Conservation (phyloP, 2,797 vertebrate genomes). For the Enteromius afrohamiltoni region DNA sequence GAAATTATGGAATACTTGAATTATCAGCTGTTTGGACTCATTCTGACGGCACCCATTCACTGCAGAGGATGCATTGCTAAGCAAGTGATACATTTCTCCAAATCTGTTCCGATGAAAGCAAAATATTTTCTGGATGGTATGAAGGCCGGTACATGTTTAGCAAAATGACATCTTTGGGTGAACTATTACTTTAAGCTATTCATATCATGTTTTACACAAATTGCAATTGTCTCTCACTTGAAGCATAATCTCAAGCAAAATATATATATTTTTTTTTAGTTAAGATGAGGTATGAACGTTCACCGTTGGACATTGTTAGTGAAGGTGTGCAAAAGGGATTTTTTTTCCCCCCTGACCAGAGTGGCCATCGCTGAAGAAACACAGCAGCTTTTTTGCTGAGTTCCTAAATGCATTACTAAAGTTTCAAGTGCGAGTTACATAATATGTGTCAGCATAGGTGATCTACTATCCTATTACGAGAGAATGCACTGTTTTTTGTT, state of each 20-base stretch:
- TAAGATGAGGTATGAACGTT: no score
- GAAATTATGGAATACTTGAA: no score
- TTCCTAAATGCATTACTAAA: constrained; percentile 18
- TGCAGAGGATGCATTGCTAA: no score
- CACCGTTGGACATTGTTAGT: background rate
- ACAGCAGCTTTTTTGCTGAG: background rate
- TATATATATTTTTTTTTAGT: no score
- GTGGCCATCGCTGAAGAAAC: background rate
- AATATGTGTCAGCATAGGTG: constrained; percentile 16
- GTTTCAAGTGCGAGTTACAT: background rate
- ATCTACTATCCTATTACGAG: constrained; percentile 1
- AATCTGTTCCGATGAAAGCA: no score
- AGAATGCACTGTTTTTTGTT: background rate
- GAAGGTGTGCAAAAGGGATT: background rate
- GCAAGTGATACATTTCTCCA: no score
- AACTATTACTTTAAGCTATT: background rate
- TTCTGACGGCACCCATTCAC: no score
- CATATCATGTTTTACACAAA: background rate
- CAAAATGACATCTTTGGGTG: background rate
- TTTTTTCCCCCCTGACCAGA: background rate
- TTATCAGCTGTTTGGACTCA: no score
- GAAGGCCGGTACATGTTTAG: background rate
- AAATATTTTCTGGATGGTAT: background rate
- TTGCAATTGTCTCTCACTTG: no score
- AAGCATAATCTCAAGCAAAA: no score